Conservation (phyloP, 2,113 vertebrate species). For the Prunella himalayana region DNA sequence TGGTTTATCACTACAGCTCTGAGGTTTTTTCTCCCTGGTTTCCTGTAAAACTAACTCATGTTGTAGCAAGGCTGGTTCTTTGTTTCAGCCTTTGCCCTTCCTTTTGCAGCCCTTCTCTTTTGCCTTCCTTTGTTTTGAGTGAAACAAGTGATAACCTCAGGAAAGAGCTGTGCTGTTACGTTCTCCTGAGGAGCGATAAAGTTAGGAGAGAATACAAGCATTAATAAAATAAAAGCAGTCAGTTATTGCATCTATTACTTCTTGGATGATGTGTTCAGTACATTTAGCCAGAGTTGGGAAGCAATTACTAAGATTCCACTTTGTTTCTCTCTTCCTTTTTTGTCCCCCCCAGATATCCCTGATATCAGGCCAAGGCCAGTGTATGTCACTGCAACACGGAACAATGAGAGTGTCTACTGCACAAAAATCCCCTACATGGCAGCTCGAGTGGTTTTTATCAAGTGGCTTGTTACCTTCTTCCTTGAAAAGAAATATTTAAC, state of each 20-base stretch:
- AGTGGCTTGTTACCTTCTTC: conserved; percentile 98
- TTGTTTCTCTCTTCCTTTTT: not conserved
- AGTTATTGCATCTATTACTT: not conserved
- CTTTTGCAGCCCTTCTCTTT: not conserved
- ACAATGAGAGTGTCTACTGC: conserved; percentile 91
- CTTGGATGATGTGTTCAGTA: not conserved
- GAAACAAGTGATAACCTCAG: not conserved
- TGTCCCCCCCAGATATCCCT: conserved; percentile 82
- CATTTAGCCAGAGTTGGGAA: not conserved
- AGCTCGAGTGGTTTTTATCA: conserved; percentile 95
- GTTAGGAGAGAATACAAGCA: not conserved
- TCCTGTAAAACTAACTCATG: fast-evolving
- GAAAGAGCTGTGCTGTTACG: not conserved
- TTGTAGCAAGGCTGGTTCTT: not conserved
- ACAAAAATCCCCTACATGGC: conserved; percentile 94
- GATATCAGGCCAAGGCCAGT: conserved; percentile 89
- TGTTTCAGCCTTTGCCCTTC: not conserved
- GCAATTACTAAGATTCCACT: not conserved
- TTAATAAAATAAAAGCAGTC: not conserved
- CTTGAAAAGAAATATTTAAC: conserved; percentile 95
- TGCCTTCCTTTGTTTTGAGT: not conserved
- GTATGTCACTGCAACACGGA: conserved; percentile 84
- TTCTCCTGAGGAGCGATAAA: not conserved
- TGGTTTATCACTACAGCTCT: not conserved
- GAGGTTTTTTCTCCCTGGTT: not conserved